These are phyloP conservation scores for Ostrea edulis DNA, from an alignment of 1,140 invertebrate genomes.

Conservation along the genomic window DNA sequence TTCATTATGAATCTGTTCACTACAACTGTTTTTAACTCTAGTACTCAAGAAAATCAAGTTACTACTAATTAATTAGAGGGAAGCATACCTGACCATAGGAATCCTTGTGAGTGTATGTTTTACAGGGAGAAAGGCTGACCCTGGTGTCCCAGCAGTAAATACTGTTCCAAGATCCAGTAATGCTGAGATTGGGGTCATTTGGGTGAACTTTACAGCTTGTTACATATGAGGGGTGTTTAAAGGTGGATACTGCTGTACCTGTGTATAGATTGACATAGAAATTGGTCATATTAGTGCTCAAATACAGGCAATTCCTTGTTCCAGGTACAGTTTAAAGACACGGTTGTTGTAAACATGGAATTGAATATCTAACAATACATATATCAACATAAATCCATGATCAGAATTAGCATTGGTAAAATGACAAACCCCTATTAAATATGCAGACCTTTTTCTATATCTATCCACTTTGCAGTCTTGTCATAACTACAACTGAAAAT, in stretches of 20 bases:
- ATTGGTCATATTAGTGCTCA: background rate
- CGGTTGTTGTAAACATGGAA: too few species aligned
- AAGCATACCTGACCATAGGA: conserved; percentile 73
- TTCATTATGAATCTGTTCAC: too few species aligned
- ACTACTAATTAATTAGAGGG: background rate
- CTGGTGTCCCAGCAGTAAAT: conserved; percentile 74
- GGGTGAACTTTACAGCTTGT: conserved; percentile 72
- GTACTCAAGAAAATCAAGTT: background rate
- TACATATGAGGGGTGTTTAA: conserved; percentile 68
- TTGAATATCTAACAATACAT: too few species aligned
- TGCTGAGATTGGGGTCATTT: conserved; percentile 64
- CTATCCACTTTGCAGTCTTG: conserved; percentile 65
- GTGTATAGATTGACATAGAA: background rate
- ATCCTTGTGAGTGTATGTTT: conserved; percentile 72
- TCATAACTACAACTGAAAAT: conserved; percentile 74
- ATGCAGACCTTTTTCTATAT: conserved; percentile 73
- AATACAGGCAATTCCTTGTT: background rate
- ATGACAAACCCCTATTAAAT: background rate
- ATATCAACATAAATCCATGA: background rate
- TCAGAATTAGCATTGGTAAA: background rate
- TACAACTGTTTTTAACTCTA: background rate
- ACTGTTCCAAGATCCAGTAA: conserved; percentile 70
- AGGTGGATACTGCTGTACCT: conserved; percentile 59
- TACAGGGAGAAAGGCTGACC: conserved; percentile 62
- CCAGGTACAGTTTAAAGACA: too few species aligned